Base-by-base conservation (phyloP, 64 coral and sea anemone species). In the Pachyseris speciosa region DNA sequence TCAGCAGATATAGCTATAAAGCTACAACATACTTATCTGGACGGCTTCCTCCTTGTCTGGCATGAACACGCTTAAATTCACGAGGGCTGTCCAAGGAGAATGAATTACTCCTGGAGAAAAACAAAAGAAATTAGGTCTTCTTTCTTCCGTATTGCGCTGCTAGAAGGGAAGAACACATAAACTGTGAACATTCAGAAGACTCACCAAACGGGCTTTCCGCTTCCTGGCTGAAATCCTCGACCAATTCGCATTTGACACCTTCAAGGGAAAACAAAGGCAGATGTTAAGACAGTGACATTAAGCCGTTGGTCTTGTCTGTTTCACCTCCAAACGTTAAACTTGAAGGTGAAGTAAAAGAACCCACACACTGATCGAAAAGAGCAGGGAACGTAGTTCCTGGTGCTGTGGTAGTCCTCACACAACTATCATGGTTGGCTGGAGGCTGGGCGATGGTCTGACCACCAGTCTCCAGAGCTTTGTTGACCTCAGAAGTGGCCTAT, bases 201-300 rank as follows among this genome's bases (percentile, higher is more conserved):
- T 66, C 74, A 98, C 96, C 97, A 99, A 67, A 99, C 90, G 22
- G 97, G 97, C 42, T 79, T 99, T 1, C 97, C 97, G 80, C 78
- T 78, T 53, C 80, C 97, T 53, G 88, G 75, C 11, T 99, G 97
- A 24, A 92, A 92, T 5, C 85, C 41, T 22, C 89, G 95, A 19
- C 97, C 97, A 17, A 99, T 86, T 37, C 97, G 90, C 97, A 99
- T 99, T 72, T 99, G 97, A 67, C 97, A 99, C 41, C 97, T 99
- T 26, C 7, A 42, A 88, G 12, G 13, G 2, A 41, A 29, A 36
- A 26, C 5, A 42, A 7, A 38, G n/a, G n/a, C n/a, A n/a, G n/a
- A n/a, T n/a, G n/a, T n/a, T n/a, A n/a, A n/a, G n/a, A n/a, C n/a
- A n/a, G n/a, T n/a, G n/a, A n/a, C n/a, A n/a, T n/a, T n/a, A n/a